Conservation (phyloP, 2,797 vertebrate genomes). For the Semaprochilodus insignis region DNA sequence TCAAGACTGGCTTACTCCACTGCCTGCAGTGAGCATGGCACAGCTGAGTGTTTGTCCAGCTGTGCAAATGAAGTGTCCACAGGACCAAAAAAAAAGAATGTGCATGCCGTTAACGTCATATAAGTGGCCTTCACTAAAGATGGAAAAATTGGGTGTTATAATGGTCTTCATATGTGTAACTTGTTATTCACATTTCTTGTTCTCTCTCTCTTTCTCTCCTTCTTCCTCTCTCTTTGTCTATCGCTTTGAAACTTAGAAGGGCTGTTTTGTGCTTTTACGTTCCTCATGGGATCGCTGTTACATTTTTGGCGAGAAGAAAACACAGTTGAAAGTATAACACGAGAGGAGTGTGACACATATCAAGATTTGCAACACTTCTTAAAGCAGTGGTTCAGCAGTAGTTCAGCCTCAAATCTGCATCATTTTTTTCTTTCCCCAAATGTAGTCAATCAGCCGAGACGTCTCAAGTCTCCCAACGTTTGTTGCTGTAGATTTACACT, state of each 20-base stretch:
- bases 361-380: background rate
- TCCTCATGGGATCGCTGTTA: background rate
- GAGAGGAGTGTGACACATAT: background rate
- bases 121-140: slow-evolving; percentile 24
- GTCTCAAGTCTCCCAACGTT: background rate
- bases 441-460: background rate
- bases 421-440: background rate
- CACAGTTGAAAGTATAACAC: background rate
- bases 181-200: slow-evolving; percentile 18
- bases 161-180: slow-evolving; percentile 33
- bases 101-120: slow-evolving; percentile 25
- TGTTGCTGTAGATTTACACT: background rate
- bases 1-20: slow-evolving; percentile 11
- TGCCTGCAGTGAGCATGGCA: slow-evolving; percentile 24
- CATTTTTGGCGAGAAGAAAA: background rate
- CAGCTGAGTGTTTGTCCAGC: slow-evolving; percentile 43
- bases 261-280: background rate
- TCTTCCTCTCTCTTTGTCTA: background rate
- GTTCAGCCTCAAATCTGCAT: background rate
- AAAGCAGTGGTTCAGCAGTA: background rate
- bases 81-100: slow-evolving; percentile 17
- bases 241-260: background rate
- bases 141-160: slow-evolving; percentile 19
- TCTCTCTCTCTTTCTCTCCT: background rate
- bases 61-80: slow-evolving; percentile 38